Percentiles rank a stretch among this genome's conserved stretches.
Evolutionary conservation across 2,888 invertebrate genomes (phyloP).

Genomic region (Hemithea aestivaria): DNA sequence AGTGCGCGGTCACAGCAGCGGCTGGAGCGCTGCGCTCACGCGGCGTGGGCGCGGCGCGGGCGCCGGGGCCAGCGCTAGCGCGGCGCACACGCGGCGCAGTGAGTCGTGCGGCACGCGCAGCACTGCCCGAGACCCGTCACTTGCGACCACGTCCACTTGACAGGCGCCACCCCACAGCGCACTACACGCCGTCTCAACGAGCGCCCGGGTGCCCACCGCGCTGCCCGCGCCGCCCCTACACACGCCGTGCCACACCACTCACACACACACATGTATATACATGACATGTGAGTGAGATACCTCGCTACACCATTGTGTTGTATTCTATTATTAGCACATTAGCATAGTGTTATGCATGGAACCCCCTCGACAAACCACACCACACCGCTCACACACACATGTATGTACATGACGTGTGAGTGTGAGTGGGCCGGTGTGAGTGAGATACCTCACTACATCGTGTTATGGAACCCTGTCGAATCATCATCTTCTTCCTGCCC

Average conservation of each 20-base stretch:
- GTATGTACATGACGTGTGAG: no score
- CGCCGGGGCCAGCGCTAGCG: constrained; percentile 29
- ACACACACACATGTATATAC: no score
- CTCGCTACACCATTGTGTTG: no score
- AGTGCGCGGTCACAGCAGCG: constrained; percentile 7
- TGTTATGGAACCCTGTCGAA: no score
- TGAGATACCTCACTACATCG: no score
- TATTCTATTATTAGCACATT: no score
- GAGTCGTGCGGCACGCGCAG: constrained; percentile 22
- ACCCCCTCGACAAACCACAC: constrained; percentile 30
- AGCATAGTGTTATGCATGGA: no score
- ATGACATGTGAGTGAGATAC: no score
- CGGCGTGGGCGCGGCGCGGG: constrained; percentile 17
- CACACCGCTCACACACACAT: constrained; percentile 24
- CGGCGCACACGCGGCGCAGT: constrained; percentile 13
- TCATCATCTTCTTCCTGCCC: no score
- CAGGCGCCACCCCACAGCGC: constrained; percentile 25
- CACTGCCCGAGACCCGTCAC: constrained; percentile 34
- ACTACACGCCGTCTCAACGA: constrained; percentile 32
- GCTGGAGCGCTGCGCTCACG: constrained; percentile 9
- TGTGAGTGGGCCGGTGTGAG: no score
- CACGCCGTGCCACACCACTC: constrained; percentile 31
- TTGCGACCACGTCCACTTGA: constrained; percentile 31
- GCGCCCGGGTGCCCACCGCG: constrained; percentile 24
- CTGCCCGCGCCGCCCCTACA: constrained; percentile 23